phyloP scores from a whole-genome alignment of 2,888 invertebrate genomes.

The Drosophila flavopinicola region DNA sequence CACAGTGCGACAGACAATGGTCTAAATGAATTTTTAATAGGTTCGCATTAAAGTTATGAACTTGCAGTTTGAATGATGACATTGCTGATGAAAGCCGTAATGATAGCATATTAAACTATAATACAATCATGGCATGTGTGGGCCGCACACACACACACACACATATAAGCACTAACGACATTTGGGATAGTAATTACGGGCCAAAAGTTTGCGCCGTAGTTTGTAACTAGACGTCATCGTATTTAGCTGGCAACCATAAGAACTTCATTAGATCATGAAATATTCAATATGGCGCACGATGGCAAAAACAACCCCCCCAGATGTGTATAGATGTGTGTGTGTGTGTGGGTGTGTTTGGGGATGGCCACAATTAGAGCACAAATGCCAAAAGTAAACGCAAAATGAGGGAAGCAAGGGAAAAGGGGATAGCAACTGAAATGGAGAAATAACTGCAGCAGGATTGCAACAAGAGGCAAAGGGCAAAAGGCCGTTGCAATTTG shows the following conservation, averaged over 20 bases:
- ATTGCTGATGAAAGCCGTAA: conserved; percentile 76
- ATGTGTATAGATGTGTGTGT: conserved; percentile 12
- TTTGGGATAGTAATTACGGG: conserved; percentile 51
- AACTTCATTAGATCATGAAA: conserved; percentile 79
- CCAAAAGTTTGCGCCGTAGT: conserved; percentile 42
- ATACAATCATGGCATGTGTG: conserved; percentile 62
- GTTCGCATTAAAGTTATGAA: conserved; percentile 54
- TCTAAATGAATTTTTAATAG: conserved; percentile 70
- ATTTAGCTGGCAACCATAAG: conserved; percentile 53
- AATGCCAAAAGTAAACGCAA: conserved; percentile 77
- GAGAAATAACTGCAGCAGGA: conserved; percentile 22
- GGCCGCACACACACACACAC: conserved; percentile 24
- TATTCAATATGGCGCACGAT: conserved; percentile 78
- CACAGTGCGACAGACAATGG: neutral
- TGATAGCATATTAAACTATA: conserved; percentile 75
- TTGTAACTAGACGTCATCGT: conserved; percentile 23
- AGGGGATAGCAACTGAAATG: neutral
- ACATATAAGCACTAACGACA: conserved; percentile 33
- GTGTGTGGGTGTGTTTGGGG: conserved; percentile 27
- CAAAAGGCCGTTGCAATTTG: conserved; percentile 53
- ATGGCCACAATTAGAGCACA: conserved; percentile 71
- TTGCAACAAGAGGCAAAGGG: conserved; percentile 25
- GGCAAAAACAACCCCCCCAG: conserved; percentile 51
- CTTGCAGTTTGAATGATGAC: conserved; percentile 74
- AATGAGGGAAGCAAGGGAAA: conserved; percentile 13